Evolutionary conservation across 2,113 vertebrate species (phyloP).

Genomic region (Alouatta palliata): DNA sequence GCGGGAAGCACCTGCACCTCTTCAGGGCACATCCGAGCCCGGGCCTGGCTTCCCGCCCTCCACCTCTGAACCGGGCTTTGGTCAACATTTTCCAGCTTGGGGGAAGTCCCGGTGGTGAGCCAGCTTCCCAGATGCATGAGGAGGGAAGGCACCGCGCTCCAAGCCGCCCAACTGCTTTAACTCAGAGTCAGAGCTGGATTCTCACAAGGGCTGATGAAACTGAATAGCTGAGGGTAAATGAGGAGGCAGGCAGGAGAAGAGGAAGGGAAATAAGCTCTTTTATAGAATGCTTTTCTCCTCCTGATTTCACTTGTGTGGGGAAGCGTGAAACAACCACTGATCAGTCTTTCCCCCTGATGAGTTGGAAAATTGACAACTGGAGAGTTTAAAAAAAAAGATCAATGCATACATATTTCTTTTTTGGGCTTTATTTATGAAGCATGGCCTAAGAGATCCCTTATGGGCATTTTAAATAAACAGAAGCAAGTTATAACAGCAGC

Average conservation of each 20-base stretch:
- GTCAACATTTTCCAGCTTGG: not conserved
- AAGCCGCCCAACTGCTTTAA: not conserved
- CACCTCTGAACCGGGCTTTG: not conserved
- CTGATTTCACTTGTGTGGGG: not conserved
- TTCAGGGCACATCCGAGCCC: not conserved
- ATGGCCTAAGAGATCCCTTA: not conserved
- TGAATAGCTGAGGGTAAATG: not conserved
- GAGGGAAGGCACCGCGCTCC: not conserved
- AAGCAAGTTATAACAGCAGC: not conserved
- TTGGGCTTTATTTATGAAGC: not conserved
- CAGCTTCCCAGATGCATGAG: not conserved
- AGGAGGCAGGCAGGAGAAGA: not conserved
- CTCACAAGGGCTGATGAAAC: not conserved
- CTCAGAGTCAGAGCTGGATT: not conserved
- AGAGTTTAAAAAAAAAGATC: not conserved
- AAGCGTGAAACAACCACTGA: not conserved
- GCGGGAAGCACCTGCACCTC: conserved; percentile 77
- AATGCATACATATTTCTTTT: not conserved
- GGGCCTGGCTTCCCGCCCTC: conserved; percentile 51
- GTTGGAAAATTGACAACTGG: not conserved
- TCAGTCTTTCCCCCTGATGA: not conserved
- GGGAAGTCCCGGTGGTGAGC: not conserved
- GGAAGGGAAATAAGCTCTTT: not conserved
- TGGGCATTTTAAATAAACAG: not conserved
- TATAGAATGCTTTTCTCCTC: not conserved